Base-by-base conservation (phyloP, 2,888 invertebrate genomes). In the Oligia fasciuncula region DNA sequence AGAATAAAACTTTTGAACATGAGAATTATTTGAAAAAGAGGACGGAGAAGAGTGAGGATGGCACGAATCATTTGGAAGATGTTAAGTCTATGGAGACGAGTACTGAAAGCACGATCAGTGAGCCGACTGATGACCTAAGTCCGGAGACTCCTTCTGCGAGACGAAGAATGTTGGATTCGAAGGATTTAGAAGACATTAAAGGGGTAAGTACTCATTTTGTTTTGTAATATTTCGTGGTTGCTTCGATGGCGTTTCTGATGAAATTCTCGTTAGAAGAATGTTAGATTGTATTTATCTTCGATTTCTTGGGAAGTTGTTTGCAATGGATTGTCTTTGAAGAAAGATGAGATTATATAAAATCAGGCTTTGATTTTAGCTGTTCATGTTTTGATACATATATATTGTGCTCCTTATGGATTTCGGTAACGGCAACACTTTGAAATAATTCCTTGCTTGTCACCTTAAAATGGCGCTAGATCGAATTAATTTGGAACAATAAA, bases 1-100 rank as follows among this genome's bases (percentile, higher is more conserved):
- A 97, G 81, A 96, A 97, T 73, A 96, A 96, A 86, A 96, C 97
- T 0, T 95, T 97, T 87, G 96, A 97, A 88, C 96, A 97, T 90
- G 95, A 97, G 88, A 96, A 97, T 91, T 95, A 94, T 87, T 90
- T 97, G 76, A 94, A 96, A 91, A 96, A 95, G 80, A 94, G 96
- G 54, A 95, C 94, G 0, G 97, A 97, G 76, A 96, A 95, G 76
- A 92, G 91, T 57, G 95, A 89, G 54, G 93, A 93, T 29, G 91
- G 93, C 81, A 92, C 92, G 4, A 89, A 87, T 77, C 86, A 90
- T 51, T 93, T 94, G 62, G 94, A 96, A 75, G 95, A 93, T 63
- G 90, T 92, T 0, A 96, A 95, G 69, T 95, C 95, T 2, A 97
- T 97, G 97, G 97, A 97, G 71, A 96, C 96, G 0, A 96, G 96